Evolutionary conservation across 2,797 vertebrate genomes (phyloP).

Genomic region (Tauraco hartlaubi): DNA sequence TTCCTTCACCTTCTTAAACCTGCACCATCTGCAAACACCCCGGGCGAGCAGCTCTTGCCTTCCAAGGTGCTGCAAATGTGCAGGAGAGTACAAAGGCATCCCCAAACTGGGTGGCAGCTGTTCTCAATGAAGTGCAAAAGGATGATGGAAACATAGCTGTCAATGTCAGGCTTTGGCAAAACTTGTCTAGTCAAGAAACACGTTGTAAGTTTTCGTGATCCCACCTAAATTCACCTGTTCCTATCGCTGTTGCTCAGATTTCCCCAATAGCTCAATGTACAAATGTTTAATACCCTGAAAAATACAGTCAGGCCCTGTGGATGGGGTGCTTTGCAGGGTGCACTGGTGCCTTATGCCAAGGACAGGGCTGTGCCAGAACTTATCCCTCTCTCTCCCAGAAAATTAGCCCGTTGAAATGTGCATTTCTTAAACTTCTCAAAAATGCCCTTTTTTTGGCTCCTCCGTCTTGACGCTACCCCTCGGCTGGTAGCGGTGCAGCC

Average conservation of each 20-base stretch:
- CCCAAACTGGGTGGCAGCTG: neutral
- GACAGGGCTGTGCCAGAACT: neutral
- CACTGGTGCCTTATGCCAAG: neutral
- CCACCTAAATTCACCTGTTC: constrained; percentile 26
- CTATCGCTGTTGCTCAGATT: neutral
- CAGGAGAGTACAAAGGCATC: neutral
- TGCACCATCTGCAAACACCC: constrained; percentile 28
- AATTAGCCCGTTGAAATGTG: neutral
- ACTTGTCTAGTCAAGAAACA: neutral
- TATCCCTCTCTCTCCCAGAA: neutral
- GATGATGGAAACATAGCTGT: neutral
- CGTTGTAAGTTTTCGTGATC: neutral
- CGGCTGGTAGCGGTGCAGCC: rapidly evolving
- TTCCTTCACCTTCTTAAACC: neutral
- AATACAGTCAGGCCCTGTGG: neutral
- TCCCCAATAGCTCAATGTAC: neutral
- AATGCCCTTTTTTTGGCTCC: neutral
- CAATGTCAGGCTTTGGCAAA: neutral
- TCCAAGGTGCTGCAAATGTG: neutral
- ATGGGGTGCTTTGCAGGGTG: neutral
- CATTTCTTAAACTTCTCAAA: neutral
- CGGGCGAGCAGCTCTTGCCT: neutral
- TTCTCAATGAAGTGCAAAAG: neutral
- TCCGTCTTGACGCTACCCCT: neutral
- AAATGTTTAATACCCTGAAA: neutral